These are phyloP conservation scores for Lagria hirta DNA, from an alignment of 2,888 invertebrate genomes.

Conservation along the genomic window DNA sequence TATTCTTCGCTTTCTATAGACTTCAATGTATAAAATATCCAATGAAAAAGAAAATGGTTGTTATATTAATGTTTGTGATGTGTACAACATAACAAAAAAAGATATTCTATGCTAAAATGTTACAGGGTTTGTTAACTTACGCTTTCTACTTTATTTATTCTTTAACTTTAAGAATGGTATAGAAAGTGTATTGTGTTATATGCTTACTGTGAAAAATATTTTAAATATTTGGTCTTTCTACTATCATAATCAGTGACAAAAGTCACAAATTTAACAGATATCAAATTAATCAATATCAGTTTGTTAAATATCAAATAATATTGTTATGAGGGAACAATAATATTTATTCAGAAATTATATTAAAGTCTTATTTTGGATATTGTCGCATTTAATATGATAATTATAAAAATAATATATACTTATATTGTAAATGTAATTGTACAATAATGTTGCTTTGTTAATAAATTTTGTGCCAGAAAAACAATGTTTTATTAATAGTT, in stretches of 20 bases:
- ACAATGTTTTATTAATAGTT: too few species aligned
- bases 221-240: slow-evolving; percentile 7
- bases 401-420: slow-evolving; percentile 13
- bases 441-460: slow-evolving; percentile 45
- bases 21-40: slow-evolving; percentile 15
- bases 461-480: slow-evolving; percentile 42
- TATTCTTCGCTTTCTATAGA: too few species aligned
- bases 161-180: too few species aligned
- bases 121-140: slow-evolving; percentile 30
- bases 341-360: slow-evolving; percentile 35
- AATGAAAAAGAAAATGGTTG: slow-evolving; percentile 21
- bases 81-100: slow-evolving; percentile 21
- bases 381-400: slow-evolving; percentile 30
- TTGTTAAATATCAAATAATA: slow-evolving; percentile 25
- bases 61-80: slow-evolving; percentile 26
- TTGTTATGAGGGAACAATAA: slow-evolving; percentile 41
- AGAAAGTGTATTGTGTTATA: slow-evolving; percentile 8
- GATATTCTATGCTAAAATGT: slow-evolving; percentile 23
- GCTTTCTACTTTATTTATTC: slow-evolving; percentile 15
- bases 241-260: slow-evolving; percentile 23
- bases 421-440: slow-evolving; percentile 39
- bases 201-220: slow-evolving; percentile 11
- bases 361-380: slow-evolving; percentile 43
- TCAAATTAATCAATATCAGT: slow-evolving; percentile 18
- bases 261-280: slow-evolving; percentile 24